Evolutionary conservation across 2,113 vertebrate species (phyloP).

Genomic region (Malurus elegans): DNA sequence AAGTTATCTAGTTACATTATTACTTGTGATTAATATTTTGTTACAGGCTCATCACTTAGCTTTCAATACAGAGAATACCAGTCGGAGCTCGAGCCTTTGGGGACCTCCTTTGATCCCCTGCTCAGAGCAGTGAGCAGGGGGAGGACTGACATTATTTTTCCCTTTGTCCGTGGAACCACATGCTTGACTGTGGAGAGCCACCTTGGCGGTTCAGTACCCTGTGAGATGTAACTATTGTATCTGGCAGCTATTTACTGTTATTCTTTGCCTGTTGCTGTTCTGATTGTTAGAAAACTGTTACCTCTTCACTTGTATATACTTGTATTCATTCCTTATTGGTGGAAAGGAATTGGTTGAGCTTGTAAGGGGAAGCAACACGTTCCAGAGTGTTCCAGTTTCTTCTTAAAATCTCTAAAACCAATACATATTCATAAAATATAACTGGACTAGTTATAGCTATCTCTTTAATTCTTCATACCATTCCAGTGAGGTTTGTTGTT

Average conservation of each 20-base stretch:
- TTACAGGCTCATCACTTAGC: too few species aligned
- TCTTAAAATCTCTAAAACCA: neutral
- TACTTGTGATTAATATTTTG: too few species aligned
- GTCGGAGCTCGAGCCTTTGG: neutral
- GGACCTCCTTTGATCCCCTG: too few species aligned
- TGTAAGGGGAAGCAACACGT: neutral
- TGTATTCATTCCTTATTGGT: rapidly evolving
- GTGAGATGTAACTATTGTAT: neutral
- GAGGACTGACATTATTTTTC: neutral
- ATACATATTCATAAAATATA: neutral
- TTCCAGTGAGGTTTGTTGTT: neutral
- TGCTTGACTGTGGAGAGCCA: rapidly evolving
- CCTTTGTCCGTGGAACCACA: neutral
- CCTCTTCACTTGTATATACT: neutral
- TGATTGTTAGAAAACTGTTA: neutral
- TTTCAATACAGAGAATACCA: neutral
- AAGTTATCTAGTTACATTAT: too few species aligned
- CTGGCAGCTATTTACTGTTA: neutral
- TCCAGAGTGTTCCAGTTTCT: neutral
- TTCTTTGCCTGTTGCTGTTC: neutral
- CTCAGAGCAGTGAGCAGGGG: neutral
- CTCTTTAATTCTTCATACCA: neutral
- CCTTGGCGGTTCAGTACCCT: too few species aligned
- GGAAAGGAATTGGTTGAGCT: neutral
- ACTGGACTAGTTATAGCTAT: neutral